A percentile compares a stretch with the other conserved stretches of the same genome.
These are phyloP conservation scores for Cygnus olor DNA, from an alignment of 2,797 vertebrate species.

Conservation along the genomic window DNA sequence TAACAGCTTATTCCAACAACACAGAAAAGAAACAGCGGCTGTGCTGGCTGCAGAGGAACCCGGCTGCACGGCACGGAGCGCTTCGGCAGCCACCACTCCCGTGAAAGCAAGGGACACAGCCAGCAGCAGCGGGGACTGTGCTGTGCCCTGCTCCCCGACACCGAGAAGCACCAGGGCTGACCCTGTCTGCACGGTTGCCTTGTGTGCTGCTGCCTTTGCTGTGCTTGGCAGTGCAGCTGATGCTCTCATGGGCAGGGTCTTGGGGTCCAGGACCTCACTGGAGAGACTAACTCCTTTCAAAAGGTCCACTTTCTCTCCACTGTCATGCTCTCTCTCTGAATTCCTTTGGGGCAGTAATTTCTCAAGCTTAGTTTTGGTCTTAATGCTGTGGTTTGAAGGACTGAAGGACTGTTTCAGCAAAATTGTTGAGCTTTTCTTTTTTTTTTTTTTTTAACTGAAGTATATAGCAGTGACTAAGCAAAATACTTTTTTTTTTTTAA, in stretches of 20 bases:
- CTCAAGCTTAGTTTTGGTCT: not conserved
- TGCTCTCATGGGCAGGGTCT: fast-evolving
- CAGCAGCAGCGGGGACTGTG: not conserved
- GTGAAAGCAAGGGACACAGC: not conserved
- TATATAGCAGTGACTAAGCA: not conserved
- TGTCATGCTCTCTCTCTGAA: not conserved
- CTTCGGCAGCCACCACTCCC: not conserved
- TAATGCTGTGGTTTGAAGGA: not conserved
- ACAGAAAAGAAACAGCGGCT: not conserved
- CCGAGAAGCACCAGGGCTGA: fast-evolving
- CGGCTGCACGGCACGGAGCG: not conserved
- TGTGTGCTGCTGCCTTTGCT: not conserved
- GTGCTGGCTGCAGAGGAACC: not conserved
- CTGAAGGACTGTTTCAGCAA: not conserved
- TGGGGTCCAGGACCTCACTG: not conserved
- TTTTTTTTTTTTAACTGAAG: not conserved
- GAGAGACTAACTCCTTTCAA: not conserved
- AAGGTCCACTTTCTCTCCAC: not conserved
- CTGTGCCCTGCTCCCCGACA: fast-evolving
- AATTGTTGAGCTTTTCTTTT: not conserved
- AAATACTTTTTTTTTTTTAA: not conserved
- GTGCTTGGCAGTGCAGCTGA: fast-evolving
- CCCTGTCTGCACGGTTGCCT: not conserved
- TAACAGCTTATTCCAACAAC: not conserved
- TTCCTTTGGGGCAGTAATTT: not conserved